phyloP scores from a whole-genome alignment of 2,113 vertebrate genomes.

The Pontoporia blainvillei region DNA sequence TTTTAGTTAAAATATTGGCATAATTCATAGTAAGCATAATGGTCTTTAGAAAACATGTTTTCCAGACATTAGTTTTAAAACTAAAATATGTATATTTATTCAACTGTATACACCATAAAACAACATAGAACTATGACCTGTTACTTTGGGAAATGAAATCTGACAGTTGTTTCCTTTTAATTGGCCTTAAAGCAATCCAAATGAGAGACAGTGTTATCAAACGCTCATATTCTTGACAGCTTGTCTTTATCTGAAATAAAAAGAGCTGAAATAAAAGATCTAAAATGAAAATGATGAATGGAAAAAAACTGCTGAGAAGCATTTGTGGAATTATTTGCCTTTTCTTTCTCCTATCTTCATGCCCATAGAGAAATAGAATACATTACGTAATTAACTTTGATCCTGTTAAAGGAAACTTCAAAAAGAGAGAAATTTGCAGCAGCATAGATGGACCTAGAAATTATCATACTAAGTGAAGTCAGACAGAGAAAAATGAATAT shows the following conservation, averaged over 20 bases:
- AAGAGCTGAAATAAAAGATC: not conserved
- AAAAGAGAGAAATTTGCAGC: not conserved
- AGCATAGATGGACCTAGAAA: not conserved
- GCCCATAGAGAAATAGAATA: not conserved
- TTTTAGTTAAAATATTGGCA: constrained; percentile 6
- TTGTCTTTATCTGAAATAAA: not conserved
- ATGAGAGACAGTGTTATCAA: not conserved
- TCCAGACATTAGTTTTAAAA: not conserved
- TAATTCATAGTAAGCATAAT: not conserved
- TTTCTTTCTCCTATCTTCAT: not conserved
- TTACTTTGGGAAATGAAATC: not conserved
- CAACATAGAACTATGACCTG: not conserved
- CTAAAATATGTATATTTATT: not conserved
- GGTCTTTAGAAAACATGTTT: constrained; percentile 14
- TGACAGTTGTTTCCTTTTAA: not conserved
- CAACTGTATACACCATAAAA: not conserved
- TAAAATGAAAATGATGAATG: not conserved
- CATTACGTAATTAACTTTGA: not conserved
- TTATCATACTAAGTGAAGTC: not conserved
- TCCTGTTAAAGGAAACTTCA: not conserved
- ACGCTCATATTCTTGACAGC: not conserved
- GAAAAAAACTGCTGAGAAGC: not conserved
- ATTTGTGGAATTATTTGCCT: not conserved
- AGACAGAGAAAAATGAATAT: not conserved
- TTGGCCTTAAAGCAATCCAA: constrained; percentile 12